phyloP scores from a whole-genome alignment of 2,888 invertebrate species.

The Eustalomyia histrio region DNA sequence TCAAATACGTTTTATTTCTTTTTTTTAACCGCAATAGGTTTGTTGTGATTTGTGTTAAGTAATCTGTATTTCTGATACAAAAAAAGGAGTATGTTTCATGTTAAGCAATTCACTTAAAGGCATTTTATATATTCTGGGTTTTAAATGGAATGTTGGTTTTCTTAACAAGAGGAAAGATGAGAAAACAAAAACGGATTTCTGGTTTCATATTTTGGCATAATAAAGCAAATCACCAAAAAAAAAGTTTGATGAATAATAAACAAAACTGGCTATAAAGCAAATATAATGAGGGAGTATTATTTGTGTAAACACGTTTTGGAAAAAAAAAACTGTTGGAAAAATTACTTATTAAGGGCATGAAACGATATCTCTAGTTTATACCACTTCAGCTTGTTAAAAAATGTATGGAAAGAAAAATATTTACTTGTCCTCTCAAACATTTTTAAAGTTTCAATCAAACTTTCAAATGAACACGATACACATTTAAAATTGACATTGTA shows the following conservation, averaged over 20 bases:
- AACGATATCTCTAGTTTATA: no score
- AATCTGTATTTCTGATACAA: slow-evolving; percentile 19
- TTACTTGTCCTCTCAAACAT: no score
- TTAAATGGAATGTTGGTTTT: slow-evolving; percentile 23
- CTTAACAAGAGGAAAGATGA: slow-evolving; percentile 6
- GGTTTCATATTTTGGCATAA: slow-evolving; percentile 30
- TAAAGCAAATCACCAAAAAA: background rate
- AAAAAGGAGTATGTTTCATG: slow-evolving; percentile 24
- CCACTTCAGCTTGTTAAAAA: no score
- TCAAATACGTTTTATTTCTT: slow-evolving; percentile 15
- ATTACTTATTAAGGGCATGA: no score
- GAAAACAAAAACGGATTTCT: slow-evolving; percentile 39
- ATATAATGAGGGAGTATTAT: slow-evolving; percentile 1
- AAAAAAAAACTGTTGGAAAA: background rate
- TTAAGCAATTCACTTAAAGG: slow-evolving; percentile 47
- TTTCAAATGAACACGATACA: no score
- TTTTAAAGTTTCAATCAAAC: no score
- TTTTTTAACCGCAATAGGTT: slow-evolving; percentile 46
- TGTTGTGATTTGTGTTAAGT: slow-evolving; percentile 53
- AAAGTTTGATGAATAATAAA: slow-evolving; percentile 26
- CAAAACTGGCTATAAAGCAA: slow-evolving; percentile 16
- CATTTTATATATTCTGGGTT: slow-evolving; percentile 37
- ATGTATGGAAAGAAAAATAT: no score
- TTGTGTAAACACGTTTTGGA: background rate
- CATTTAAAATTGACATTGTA: no score